Conservation (phyloP, 2,888 invertebrate species). For the Plagiodera versicolora region DNA sequence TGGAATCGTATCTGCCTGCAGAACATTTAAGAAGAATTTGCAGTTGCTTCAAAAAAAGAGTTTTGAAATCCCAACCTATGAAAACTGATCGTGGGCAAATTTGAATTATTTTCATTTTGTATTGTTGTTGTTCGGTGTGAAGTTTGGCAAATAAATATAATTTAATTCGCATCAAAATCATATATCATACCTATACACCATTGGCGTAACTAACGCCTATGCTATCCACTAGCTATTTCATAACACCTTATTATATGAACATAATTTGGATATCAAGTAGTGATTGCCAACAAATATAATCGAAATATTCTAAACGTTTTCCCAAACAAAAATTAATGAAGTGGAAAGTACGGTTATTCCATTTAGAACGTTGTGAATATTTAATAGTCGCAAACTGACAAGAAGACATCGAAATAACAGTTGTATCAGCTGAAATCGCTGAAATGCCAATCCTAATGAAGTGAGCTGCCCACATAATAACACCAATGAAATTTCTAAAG, state of each 20-base stretch:
- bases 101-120: no score
- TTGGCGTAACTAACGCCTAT: no score
- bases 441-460: slow-evolving; percentile 32
- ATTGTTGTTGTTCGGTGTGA: no score
- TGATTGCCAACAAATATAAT: neutral
- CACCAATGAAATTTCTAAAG: slow-evolving; percentile 31
- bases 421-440: slow-evolving; percentile 18
- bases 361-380: neutral
- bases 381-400: neutral
- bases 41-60: no score
- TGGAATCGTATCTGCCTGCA: no score
- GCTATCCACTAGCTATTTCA: no score
- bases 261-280: neutral
- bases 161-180: no score
- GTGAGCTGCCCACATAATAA: slow-evolving; percentile 33
- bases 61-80: no score
- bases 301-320: neutral
- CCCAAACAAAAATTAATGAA: neutral
- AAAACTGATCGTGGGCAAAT: no score
- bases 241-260: neutral
- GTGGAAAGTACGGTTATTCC: neutral
- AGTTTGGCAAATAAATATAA: no score
- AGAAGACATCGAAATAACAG: slow-evolving; percentile 9
- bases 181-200: no score
- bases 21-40: no score